Evolutionary conservation across 2,797 vertebrate species (phyloP).

Genomic region (Telmatherina bonti): DNA sequence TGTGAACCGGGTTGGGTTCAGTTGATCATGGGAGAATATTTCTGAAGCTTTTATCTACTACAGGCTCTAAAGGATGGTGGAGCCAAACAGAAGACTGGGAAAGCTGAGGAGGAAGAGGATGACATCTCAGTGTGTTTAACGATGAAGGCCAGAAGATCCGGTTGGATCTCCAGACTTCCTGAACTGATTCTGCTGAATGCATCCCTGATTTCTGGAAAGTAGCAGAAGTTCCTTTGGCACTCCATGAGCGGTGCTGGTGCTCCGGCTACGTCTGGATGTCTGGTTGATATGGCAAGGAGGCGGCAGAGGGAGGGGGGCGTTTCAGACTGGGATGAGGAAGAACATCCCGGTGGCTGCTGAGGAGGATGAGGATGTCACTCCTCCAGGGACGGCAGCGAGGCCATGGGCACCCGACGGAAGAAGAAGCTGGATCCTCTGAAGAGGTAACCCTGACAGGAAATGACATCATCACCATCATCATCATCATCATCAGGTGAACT

Average conservation of each 20-base stretch:
- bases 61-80: too few relatives aligned
- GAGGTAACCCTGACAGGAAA: conserved; percentile 82
- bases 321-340: conserved; percentile 3
- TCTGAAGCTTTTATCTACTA: too few relatives aligned
- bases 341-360: conserved; percentile 1
- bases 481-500: too few relatives aligned
- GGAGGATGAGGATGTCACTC: conserved; percentile 37
- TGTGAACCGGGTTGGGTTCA: too few relatives aligned
- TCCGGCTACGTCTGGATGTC: not conserved
- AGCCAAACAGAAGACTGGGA: too few relatives aligned
- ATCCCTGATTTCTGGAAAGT: conserved; percentile 3
- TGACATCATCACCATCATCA: too few relatives aligned
- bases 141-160: too few relatives aligned
- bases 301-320: not conserved
- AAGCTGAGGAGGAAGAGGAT: too few relatives aligned
- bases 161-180: too few relatives aligned
- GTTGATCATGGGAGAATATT: too few relatives aligned
- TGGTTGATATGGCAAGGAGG: not conserved
- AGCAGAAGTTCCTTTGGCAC: not conserved
- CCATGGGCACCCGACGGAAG: conserved; percentile 85
- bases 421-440: conserved; percentile 92
- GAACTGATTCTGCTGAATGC: not conserved
- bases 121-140: too few relatives aligned
- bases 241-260: not conserved
- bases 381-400: conserved; percentile 27